A percentile compares a stretch with the other conserved stretches of the same genome.
These are phyloP conservation scores for Mamestra brassicae DNA, from an alignment of 2,888 invertebrate species.

Conservation along the genomic window DNA sequence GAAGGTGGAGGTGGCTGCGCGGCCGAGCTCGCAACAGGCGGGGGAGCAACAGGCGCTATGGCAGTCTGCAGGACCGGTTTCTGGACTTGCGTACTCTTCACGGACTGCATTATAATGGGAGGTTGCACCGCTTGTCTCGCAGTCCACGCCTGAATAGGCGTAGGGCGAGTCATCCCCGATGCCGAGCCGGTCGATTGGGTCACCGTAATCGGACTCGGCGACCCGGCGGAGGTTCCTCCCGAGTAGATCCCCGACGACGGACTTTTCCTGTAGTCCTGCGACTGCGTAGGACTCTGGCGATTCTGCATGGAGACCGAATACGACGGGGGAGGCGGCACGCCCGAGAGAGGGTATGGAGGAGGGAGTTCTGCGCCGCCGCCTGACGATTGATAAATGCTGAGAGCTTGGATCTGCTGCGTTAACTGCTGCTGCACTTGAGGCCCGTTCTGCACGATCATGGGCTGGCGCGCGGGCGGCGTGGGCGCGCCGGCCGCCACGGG, in stretches of 20 bases:
- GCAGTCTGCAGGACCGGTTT: constrained; percentile 98
- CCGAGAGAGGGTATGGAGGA: constrained; percentile 92
- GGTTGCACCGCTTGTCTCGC: constrained; percentile 97
- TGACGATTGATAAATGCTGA: constrained; percentile 94
- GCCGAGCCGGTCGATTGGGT: constrained; percentile 92
- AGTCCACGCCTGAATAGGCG: constrained; percentile 96
- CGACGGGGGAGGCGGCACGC: constrained; percentile 94
- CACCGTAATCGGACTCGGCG: constrained; percentile 95
- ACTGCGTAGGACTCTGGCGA: constrained; percentile 96
- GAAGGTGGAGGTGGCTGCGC: constrained; percentile 94
- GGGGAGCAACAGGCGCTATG: constrained; percentile 96
- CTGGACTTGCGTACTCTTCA: constrained; percentile 98
- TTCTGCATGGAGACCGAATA: constrained; percentile 97
- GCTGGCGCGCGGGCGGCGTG: constrained; percentile 92
- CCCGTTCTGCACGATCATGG: constrained; percentile 95
- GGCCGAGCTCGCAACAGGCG: constrained; percentile 87
- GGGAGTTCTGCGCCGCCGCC: constrained; percentile 92
- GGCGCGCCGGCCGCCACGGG: constrained; percentile 92
- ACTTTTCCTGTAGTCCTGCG: constrained; percentile 95
- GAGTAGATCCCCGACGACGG: constrained; percentile 97
- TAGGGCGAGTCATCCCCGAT: constrained; percentile 93
- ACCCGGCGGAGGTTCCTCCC: constrained; percentile 95
- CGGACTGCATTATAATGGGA: constrained; percentile 99
- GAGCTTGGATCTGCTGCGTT: constrained; percentile 96
- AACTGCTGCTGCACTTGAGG: constrained; percentile 96